A percentile compares a stretch with the other conserved stretches of the same genome.
Conservation (phyloP, 2,113 vertebrate genomes). For the Daubentonia madagascariensis region DNA sequence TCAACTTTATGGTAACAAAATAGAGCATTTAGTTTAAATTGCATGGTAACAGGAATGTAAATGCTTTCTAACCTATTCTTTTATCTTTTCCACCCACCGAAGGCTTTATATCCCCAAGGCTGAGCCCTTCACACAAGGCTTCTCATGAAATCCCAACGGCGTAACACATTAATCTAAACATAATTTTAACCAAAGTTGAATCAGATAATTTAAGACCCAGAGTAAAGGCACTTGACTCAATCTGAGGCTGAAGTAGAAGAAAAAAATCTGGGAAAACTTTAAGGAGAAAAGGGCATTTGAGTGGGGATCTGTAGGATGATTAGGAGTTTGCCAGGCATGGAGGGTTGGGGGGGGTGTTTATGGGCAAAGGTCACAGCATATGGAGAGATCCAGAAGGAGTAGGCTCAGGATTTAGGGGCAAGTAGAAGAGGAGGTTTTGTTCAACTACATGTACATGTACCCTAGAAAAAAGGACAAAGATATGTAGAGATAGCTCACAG, state of each 20-base stretch:
- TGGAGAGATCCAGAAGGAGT: background rate
- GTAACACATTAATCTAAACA: background rate
- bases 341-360: too few relatives aligned
- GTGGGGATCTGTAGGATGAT: background rate
- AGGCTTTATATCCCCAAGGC: too few relatives aligned
- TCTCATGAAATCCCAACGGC: background rate
- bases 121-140: background rate
- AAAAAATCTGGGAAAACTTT: rapidly evolving
- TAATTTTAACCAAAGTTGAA: too few relatives aligned
- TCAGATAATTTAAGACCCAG: background rate
- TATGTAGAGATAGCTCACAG: rapidly evolving
- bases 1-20: rapidly evolving
- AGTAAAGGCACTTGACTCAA: background rate
- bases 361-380: rapidly evolving
- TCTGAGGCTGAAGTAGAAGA: too few relatives aligned
- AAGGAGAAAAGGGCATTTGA: background rate
- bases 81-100: rapidly evolving
- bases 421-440: background rate
- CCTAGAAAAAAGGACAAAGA: too few relatives aligned
- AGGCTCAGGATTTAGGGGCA: background rate
- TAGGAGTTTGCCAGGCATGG: background rate
- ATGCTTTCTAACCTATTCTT: background rate
- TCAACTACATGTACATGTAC: too few relatives aligned
- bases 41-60: rapidly evolving
- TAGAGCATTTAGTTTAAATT: rapidly evolving